Base-by-base conservation (phyloP, 2,888 invertebrate genomes). In the Boloria selene region DNA sequence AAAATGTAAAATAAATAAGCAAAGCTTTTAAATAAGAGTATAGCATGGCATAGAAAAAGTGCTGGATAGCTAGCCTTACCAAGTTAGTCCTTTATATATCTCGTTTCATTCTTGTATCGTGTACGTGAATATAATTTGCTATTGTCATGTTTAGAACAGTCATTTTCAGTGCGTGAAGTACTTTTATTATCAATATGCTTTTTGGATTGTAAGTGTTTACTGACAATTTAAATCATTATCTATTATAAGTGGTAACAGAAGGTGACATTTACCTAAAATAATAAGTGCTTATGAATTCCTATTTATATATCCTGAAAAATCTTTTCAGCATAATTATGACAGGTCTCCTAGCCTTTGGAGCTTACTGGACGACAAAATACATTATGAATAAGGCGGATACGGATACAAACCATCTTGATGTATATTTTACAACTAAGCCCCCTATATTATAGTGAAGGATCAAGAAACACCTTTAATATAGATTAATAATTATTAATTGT, bases 151-250 rank as follows among this genome's bases (percentile, higher is more conserved):
- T 18, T 5, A 45, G n/a, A 26, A 26, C 4, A 56, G 13, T 4
- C n/a, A 5, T 56, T 45, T 45, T 26, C 7, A 55, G 22, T 7
- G 31, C 49, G 1, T 56, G 13, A 38, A 16, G 44, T 3, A 50
- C 10, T 47, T 18, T 4, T 26, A 45, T 4, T 17, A 42, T 13
- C 51, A 79, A 73, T 60, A 86, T 86, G 85, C 79, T 84, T 51
- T 77, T 86, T 69, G 86, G 83, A 77, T 84, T 85, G 85, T 86
- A 74, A 86, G 86, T 85, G 72, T 17, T 13, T 26, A 44, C 17
- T 14, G 22, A n/a, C n/a, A 42, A 1, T 56, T 38, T 38, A 38
- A 10, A 38, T 38, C 10, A 44, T 45, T 31, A 42, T 56, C 18
- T 55, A 18, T n/a, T 17, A 18, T 16, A 17, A 22, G 22, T 22